Percentiles rank a stretch among this genome's conserved stretches.
Evolutionary conservation across 2,888 invertebrate genomes (phyloP).

Genomic region (Apodemia duryi): DNA sequence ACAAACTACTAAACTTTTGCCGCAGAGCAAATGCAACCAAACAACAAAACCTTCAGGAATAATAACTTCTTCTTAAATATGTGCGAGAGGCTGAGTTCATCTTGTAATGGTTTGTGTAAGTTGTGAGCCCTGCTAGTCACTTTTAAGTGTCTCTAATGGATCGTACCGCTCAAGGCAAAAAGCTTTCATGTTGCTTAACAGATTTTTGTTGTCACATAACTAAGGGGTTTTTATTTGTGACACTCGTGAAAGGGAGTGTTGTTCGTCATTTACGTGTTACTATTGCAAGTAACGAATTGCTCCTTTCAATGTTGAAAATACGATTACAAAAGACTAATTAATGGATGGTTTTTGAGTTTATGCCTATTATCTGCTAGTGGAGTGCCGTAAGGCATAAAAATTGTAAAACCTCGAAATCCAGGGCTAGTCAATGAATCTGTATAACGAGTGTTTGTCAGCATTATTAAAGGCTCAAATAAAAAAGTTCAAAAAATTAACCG

Average conservation of each 20-base stretch:
- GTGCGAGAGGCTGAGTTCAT: constrained; percentile 38
- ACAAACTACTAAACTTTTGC: background rate
- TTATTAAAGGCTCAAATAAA: no score
- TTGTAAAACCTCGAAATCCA: no score
- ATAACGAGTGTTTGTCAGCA: no score
- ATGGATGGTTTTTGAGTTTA: background rate
- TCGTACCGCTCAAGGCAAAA: constrained; percentile 57
- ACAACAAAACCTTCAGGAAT: constrained; percentile 28
- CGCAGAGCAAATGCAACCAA: constrained; percentile 34
- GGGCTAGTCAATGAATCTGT: no score
- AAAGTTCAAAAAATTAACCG: no score
- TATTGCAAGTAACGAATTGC: constrained; percentile 21
- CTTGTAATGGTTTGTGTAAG: constrained; percentile 47
- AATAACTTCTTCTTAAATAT: constrained; percentile 15
- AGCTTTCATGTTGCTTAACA: constrained; percentile 61
- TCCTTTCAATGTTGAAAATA: constrained; percentile 28
- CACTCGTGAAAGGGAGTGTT: constrained; percentile 33
- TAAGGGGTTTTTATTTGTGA: constrained; percentile 52
- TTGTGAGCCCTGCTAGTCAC: constrained; percentile 58
- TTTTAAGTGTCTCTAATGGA: constrained; percentile 68
- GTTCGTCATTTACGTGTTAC: constrained; percentile 30
- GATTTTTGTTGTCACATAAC: constrained; percentile 61
- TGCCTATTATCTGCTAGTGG: no score
- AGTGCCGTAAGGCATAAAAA: no score
- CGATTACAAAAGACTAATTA: constrained; percentile 23